Base-by-base conservation (phyloP, 1,140 invertebrate genomes). In the Steinernema feltiae region DNA sequence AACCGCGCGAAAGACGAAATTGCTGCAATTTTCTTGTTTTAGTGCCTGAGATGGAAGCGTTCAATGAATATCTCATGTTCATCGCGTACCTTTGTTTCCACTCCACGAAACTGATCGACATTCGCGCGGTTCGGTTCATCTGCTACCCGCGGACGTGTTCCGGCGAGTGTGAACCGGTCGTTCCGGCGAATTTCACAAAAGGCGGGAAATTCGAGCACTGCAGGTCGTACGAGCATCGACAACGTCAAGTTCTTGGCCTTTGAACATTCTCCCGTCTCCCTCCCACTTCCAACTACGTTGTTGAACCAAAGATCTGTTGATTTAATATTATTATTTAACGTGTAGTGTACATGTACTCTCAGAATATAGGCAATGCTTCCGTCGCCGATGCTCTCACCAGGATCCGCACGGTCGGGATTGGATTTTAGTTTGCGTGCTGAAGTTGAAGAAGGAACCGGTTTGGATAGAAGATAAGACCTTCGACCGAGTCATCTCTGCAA, bases 401-500 rank as follows among this genome's bases (percentile, higher is more conserved):
- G 41, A 46, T 46, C 41, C 41, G n/a, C 41, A n/a, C 7, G n/a
- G 41, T 12, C 41, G 41, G 41, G 41, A n/a, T n/a, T n/a, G n/a
- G n/a, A 18, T 18, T 41, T 63, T 21, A 63, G 24, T 63, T 63
- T 12, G 53, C 53, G 7, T 63, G 7, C 24, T 63, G 53, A 21
- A 63, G 53, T 21, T 79, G 77, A 24, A n/a, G n/a, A n/a, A 81
- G 17, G 79, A 88, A 88, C 71, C 82, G 78, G 82, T 88, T 88
- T 18, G 85, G 85, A 79, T 85, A 88, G 80, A 88, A 88, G 71
- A 82, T 72, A 7, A 88, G 80, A 72, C 87, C 88, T 83, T 88
- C 88, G 2, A 87, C 83, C 12, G 83, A 83, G 73, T 88, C 88
- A 81, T 88, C 88, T 74, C 87, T 75, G 78, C 88, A 88, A 0